Percentiles rank a stretch among this genome's conserved stretches.
Conservation (phyloP, 2,888 invertebrate species). For the Ischnura elegans region DNA sequence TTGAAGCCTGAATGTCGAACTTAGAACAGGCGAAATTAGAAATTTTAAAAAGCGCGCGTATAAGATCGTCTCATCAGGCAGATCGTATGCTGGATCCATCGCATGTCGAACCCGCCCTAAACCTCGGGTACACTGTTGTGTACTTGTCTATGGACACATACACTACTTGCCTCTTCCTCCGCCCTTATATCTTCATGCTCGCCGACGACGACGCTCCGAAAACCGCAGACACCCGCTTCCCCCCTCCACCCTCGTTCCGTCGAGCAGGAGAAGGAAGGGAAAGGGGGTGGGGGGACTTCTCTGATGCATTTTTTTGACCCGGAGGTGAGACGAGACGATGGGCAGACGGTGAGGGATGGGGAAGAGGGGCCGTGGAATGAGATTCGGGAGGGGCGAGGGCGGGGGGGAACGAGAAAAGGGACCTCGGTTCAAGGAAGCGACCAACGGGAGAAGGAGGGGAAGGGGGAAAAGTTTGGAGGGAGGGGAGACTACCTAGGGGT, state of each 20-base stretch:
- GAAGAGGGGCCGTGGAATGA: neutral
- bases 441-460: neutral
- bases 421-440: neutral
- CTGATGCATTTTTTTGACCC: neutral
- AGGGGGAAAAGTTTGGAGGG: neutral
- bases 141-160: too few species aligned
- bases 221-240: constrained; percentile 32
- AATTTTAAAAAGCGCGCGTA: too few species aligned
- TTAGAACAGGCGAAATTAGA: too few species aligned
- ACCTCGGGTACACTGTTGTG: too few species aligned
- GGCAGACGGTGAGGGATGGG: neutral
- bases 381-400: neutral
- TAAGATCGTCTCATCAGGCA: too few species aligned
- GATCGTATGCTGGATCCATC: too few species aligned
- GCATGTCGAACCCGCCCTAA: too few species aligned
- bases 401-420: neutral
- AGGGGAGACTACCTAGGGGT: neutral
- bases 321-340: constrained; percentile 56
- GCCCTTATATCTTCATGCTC: neutral
- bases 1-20: too few species aligned
- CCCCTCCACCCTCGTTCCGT: neutral
- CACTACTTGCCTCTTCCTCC: too few species aligned
- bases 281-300: neutral
- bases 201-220: neutral
- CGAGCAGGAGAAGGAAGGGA: too few species aligned